Evolutionary conservation across 2,113 vertebrate species (phyloP), one percentile per base, ranked within the genome.

Genomic region (Hystrix cristata): DNA sequence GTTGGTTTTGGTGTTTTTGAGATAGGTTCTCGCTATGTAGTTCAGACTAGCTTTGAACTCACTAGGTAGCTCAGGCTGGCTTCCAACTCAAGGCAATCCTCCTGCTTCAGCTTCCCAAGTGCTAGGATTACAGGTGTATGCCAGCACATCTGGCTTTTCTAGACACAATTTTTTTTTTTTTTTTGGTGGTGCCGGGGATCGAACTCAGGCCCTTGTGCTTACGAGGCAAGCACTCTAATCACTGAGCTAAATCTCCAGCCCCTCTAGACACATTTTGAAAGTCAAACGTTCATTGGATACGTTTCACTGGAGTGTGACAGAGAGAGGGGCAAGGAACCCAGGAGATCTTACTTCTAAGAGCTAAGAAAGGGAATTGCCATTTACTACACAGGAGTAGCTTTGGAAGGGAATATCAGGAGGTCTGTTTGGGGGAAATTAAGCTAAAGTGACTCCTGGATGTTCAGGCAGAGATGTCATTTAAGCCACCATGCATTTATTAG

Each of bases 221-320:
- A 3, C 15, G 55, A 57, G 55, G 55, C 55, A 13, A 15, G 12
- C 38, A 38, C 13, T 10, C 13, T 11, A 15, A 13, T 15, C 13
- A 14, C 55, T 13, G 12, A 57, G 55, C 13, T 57, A 57, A 57
- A 57, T 57, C 55, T 1, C 55, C 55, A 13, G 13, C 55, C 55
- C 55, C 43, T 60, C 87, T 83, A 57, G 15, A 64, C 29, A 57
- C 18, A 69, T 60, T 88, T 55, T 94, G 55, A 83, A 96, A 95
- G n/a, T 55, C 34, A 79, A 78, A 60, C 34, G 34, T 91, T 29
- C 34, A 79, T 18, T 55, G 69, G 23, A 11, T 67, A 10, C 38
- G 38, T 38, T 38, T 38, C 38, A 38, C 38, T 25, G 23, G 27
- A 84, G 16, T 4, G 12, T 82, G 38, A 53, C 10, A n/a, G 64